Base-by-base conservation (phyloP, 2,888 invertebrate species). In the Spilosoma lubricipeda region DNA sequence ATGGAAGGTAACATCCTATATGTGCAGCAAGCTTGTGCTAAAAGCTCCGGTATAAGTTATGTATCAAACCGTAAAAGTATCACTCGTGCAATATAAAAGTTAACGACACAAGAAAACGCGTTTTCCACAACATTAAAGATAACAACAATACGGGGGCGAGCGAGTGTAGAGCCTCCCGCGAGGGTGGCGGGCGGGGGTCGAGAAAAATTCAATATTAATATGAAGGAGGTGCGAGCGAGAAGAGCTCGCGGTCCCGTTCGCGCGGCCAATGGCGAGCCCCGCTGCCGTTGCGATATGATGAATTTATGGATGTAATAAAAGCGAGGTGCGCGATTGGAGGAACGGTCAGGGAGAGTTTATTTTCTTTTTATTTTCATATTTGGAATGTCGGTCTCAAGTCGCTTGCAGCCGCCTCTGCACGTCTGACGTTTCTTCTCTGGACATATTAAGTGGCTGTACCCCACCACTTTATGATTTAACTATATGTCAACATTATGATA, bases 281-380 rank as follows among this genome's bases (percentile, higher is more conserved):
- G 93, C 92, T 90, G 92, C 90, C 90, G 91, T 91, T 95, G 94
- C 95, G 97, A 97, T 97, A 97, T 97, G 97, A 97, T 97, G 97
- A 97, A 97, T 97, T 97, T 97, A 97, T 97, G 97, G 97, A 97
- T 97, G 97, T 97, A 97, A 97, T 97, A 97, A 97, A 96, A 96
- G 95, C 95, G 95, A 94, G 96, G 95, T 95, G 94, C 96, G 96
- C 96, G 96, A 97, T 97, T 97, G 97, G 97, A 96, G 95, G 96
- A 96, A 85, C 92, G 92, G 93, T 90, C 93, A 94, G 92, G 90
- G 93, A 90, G 93, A 93, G 94, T 94, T 95, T 95, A 96, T 96
- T 95, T 95, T 95, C 95, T 96, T 95, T 95, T 95, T 95, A 95
- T 95, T 95, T 95, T 96, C 95, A 96, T 96, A 95, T 95, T 92